Percentiles rank a stretch among this genome's conserved stretches.
Conservation (phyloP, 2,797 vertebrate species). For the Champsocephalus gunnari region DNA sequence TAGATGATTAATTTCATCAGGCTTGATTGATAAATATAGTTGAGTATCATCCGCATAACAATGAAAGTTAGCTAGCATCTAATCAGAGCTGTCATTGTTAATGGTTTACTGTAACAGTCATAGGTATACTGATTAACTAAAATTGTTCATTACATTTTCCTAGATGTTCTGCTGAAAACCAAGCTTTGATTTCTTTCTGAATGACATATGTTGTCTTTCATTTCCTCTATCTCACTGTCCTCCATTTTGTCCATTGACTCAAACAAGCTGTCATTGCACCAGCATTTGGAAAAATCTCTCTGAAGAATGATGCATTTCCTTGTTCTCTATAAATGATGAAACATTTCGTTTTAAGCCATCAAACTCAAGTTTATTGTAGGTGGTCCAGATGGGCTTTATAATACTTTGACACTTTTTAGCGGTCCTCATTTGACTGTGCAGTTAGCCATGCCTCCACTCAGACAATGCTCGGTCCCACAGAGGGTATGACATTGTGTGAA, state of each 20-base stretch:
- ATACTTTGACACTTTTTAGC: not conserved
- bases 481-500: conserved; percentile 71
- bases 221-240: not conserved
- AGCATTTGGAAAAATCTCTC: not conserved
- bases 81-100: not conserved
- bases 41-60: too few species aligned
- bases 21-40: too few species aligned
- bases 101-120: not conserved
- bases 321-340: not conserved
- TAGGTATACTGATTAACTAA: not conserved
- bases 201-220: not conserved
- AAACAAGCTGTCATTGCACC: not conserved
- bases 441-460: not conserved
- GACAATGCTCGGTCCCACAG: conserved; percentile 13
- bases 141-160: not conserved
- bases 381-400: too few species aligned
- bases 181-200: not conserved
- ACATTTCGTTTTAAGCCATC: not conserved
- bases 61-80: not conserved
- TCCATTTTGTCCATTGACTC: not conserved
- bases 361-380: not conserved
- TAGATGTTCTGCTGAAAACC: not conserved
- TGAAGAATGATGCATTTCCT: not conserved
- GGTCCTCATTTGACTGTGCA: not conserved
- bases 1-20: too few species aligned